Base-by-base conservation (phyloP, 2,113 vertebrate species). In the Labrus mixtus region DNA sequence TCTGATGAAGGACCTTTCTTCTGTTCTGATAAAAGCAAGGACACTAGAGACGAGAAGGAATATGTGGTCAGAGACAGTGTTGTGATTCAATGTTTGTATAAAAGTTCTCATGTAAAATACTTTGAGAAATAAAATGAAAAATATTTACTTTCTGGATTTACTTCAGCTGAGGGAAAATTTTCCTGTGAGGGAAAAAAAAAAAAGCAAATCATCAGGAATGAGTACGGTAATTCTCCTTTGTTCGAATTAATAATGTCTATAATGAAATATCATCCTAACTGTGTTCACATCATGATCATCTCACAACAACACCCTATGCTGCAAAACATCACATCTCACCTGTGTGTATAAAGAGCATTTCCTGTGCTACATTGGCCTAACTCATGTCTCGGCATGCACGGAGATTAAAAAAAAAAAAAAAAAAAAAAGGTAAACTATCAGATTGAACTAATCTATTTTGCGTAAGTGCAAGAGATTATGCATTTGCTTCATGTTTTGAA, bases 141-240 rank as follows among this genome's bases (percentile, higher is more conserved):
- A 0, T 41, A 75, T 70, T 1, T 88, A 93, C 93, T 72, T 89
- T 54, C 72, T 33, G 29, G 29, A 33, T 33, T 33, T 77, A 33
- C 81, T 67, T 76, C 61, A 51, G 29, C 4, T 66, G 43, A 36
- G 16, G 16, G 1, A 29, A 0, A 2, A 25, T 54, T 70, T 16
- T 37, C 65, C 86, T 80, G 37, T 63, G 43, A 36, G 5, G 41
- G 29, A 33, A 33, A 45, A 45, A 17, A 2, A 71, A 75, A 45
- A 64, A 61, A 9, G 13, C 1, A 66, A 10, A 62, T 73, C 3
- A 65, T 77, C 0, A 87, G 57, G 1, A 72, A 59, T 3, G n/a
- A 23, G 5, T 9, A 39, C 6, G 0, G 65, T 0, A n/a, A 37
- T 45, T 68, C 37, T 63, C 16, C 11, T 48, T 16, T 3, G 58